Conservation (phyloP, 2,888 invertebrate genomes). For the Erynnis tages region DNA sequence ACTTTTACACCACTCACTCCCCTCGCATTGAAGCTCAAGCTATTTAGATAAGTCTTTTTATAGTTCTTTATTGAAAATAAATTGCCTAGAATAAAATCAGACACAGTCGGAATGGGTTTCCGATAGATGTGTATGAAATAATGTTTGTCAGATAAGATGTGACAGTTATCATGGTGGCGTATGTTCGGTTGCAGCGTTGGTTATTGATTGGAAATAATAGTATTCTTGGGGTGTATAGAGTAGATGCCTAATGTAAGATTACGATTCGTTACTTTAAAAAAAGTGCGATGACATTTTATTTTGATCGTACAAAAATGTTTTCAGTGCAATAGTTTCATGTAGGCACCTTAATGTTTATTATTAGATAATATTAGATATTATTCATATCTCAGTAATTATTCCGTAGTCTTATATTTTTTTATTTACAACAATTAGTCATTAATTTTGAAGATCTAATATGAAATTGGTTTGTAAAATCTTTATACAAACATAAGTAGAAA, state of each 20-base stretch:
- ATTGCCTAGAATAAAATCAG: slow-evolving; percentile 81
- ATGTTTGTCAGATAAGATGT: slow-evolving; percentile 71
- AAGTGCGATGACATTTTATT: too few species aligned
- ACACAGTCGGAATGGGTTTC: slow-evolving; percentile 77
- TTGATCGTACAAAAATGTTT: too few species aligned
- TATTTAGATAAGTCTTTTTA: slow-evolving; percentile 82
- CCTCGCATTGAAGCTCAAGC: slow-evolving; percentile 65
- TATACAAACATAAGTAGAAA: too few species aligned
- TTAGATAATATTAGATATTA: too few species aligned
- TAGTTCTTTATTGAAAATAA: slow-evolving; percentile 83
- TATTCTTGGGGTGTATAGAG: slow-evolving; percentile 12
- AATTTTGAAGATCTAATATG: too few species aligned
- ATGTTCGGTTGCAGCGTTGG: slow-evolving; percentile 47
- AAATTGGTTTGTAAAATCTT: too few species aligned
- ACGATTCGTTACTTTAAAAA: too few species aligned
- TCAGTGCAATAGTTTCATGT: too few species aligned
- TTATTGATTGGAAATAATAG: slow-evolving; percentile 36
- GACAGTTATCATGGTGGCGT: slow-evolving; percentile 59
- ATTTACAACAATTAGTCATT: too few species aligned
- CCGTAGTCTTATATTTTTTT: too few species aligned
- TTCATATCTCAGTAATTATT: too few species aligned
- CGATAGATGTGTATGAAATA: slow-evolving; percentile 80
- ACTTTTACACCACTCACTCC: slow-evolving; percentile 72
- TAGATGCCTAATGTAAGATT: neutral
- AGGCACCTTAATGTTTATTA: too few species aligned